Base-by-base conservation (phyloP, 2,113 vertebrate genomes). In the Xiphias gladius region DNA sequence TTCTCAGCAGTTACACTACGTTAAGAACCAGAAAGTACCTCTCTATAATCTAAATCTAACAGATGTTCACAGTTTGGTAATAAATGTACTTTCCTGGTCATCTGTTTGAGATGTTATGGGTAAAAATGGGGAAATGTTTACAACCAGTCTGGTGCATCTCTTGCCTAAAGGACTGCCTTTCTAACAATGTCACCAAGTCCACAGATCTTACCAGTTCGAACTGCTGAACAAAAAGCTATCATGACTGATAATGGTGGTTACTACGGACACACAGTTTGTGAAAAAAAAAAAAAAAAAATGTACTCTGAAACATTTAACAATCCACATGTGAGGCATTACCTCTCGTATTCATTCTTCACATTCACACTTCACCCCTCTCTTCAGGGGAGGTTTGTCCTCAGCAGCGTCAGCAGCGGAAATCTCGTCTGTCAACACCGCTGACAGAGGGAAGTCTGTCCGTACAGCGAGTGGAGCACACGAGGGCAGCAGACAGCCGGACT, bases 401-500 rank as follows among this genome's bases (percentile, higher is more conserved):
- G 73, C 61, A 28, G 37, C 4, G 73, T 78, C 76, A 68, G 65
- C 66, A 75, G 81, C 16, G 74, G 20, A 58, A 78, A 39, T 41
- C 32, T 68, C 50, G 19, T 85, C 89, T 59, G 71, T 91, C 88
- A 73, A 13, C 80, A 8, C 16, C 39, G 82, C 39, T 57, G 79
- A 86, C 66, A 37, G 70, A 62, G 28, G 82, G 80, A 86, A 67
- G 80, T 82, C 37, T 24, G 54, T 83, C 54, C 5, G 26, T 76
- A 71, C 46, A 54, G 78, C 17, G 70, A 65, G 80, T 20, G 65
- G 20, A 80, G 84, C 87, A 80, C 86, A 87, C 19, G 88, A 89
- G 89, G 91, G 91, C 90, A 92, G 82, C 76, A 91, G 83, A 91
- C 90, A 78, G 83, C 83, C 55, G 48, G 80, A 78, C 76, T 17